Base-by-base conservation (phyloP, 1,140 invertebrate species). In the Luehdorfia chinensis region DNA sequence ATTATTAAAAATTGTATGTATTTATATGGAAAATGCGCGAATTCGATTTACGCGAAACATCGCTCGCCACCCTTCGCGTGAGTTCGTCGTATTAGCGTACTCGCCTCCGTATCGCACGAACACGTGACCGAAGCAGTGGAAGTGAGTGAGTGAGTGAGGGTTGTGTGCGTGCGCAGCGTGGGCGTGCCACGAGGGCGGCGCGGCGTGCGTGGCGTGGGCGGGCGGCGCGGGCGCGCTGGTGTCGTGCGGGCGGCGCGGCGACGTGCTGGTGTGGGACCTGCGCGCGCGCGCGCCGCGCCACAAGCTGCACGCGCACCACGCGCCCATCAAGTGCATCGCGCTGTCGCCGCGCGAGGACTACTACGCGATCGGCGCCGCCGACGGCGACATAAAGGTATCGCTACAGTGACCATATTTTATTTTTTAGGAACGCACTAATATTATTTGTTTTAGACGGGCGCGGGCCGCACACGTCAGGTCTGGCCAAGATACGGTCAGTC, bases 341-440 rank as follows among this genome's bases (percentile, higher is more conserved):
- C 89, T 99, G 6, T 97, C 99, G 89, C 95, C 96, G 0, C 92
- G 94, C 41, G 97, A 99, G 88, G 97, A 99, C 85, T 96, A 95
- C 83, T 98, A 99, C 84, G 96, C 97, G 4, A 97, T 97, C 44
- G 98, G 98, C 21, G 96, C 97, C 25, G 95, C 96, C n/a, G 98
- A 99, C 86, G 98, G 98, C 13, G 97, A 99, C 87, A 98, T 99
- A 55, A 99, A 99, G 92, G 97, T 98, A 83, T 51, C n/a, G n/a
- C n/a, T n/a, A n/a, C n/a, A n/a, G n/a, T n/a, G n/a, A n/a, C n/a
- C n/a, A n/a, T n/a, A n/a, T n/a, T n/a, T n/a, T n/a, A n/a, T n/a
- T n/a, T n/a, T n/a, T n/a, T n/a, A n/a, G n/a, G n/a, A n/a, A n/a
- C n/a, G n/a, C n/a, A n/a, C n/a, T n/a, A n/a, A n/a, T n/a, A n/a